Base-by-base conservation (phyloP, 2,797 vertebrate species). In the Eospalax fontanierii region DNA sequence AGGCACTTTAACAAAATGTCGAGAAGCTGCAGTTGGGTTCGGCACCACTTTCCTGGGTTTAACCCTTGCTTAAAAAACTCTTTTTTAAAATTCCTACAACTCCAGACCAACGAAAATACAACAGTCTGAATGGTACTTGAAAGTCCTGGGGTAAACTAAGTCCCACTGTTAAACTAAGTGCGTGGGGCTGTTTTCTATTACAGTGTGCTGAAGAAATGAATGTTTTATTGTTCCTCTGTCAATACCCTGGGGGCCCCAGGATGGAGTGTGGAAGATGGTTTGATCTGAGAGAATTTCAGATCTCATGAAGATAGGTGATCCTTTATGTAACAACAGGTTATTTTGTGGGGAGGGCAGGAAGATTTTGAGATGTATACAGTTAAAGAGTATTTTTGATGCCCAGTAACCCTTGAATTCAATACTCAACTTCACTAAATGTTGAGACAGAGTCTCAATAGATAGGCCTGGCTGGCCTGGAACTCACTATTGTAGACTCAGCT, bases 111-210 rank as follows among this genome's bases (percentile, higher is more conserved):
- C 84, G 85, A 94, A 97, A 97, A 94, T 78, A 96, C 75, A 97
- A 93, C 0, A 66, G 89, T 75, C 97, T 57, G 96, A 92, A 93
- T 92, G 95, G 96, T 82, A 93, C 87, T n/a, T 94, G 93, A 92
- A 94, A 97, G 97, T 94, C 90, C 94, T 63, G 54, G 38, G 93
- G 95, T 96, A 98, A 98, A 98, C 94, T 97, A n/a, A n/a, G 92
- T 96, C 89, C 86, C 50, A 73, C 68, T 82, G 87, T 79, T 89
- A 57, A 59, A 87, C 93, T 96, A 97, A 98, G 89, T 92, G 87
- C 66, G 96, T 95, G 38, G 90, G 94, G 90, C 96, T 93, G 97
- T 94, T 97, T 97, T 97, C 97, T 96, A 98, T 97, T 98, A 97
- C 94, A 96, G 76, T 40, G 93, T 93, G 87, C 95, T 95, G 80